phyloP scores from a whole-genome alignment of 2,888 invertebrate genomes.

The Chrysotoxum bicinctum region DNA sequence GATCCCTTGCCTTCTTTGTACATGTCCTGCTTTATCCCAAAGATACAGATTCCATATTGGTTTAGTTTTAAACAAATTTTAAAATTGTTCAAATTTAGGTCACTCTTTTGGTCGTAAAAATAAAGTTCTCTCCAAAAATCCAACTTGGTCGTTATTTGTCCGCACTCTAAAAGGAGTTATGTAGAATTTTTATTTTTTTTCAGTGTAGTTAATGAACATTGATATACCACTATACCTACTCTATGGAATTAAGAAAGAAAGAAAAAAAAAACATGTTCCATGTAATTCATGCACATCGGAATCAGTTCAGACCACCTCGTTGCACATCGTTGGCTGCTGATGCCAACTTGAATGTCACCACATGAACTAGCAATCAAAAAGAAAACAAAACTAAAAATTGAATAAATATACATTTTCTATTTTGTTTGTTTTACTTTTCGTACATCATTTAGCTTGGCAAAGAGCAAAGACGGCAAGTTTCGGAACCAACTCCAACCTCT shows the following conservation, averaged over 20 bases:
- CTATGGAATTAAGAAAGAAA: not conserved
- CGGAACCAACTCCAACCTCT: not conserved
- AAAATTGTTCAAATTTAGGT: no score
- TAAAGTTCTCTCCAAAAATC: no score
- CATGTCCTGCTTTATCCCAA: no score
- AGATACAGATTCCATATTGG: no score
- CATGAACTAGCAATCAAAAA: not conserved
- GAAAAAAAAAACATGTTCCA: not conserved
- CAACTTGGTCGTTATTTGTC: no score
- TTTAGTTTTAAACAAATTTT: no score
- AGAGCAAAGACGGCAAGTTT: not conserved
- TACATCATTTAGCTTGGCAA: not conserved
- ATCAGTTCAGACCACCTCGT: conserved; percentile 47
- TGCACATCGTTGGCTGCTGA: conserved; percentile 20
- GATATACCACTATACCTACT: not conserved
- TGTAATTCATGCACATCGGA: conserved; percentile 27
- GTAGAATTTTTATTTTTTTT: no score
- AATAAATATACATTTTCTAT: not conserved
- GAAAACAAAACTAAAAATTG: not conserved
- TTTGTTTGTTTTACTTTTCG: conserved; percentile 1
- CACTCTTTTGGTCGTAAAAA: no score
- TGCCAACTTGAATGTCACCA: conserved; percentile 33
- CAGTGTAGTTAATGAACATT: not conserved
- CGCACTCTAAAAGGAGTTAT: no score
- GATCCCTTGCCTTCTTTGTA: no score